Evolutionary conservation across 1,140 invertebrate genomes (phyloP).

Genomic region (Leptinotarsa defecta): DNA sequence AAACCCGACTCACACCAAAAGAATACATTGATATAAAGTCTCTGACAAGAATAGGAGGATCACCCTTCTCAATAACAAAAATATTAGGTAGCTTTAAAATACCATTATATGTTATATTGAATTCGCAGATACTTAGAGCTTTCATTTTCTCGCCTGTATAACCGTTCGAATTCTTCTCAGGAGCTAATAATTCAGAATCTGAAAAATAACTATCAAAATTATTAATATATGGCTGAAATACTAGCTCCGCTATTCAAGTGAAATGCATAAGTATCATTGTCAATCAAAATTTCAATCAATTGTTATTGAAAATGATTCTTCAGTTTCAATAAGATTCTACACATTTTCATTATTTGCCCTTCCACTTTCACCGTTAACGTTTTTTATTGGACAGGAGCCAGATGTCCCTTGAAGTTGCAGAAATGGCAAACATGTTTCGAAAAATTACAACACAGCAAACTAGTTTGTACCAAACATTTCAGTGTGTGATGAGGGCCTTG

Average conservation of each 20-base stretch:
- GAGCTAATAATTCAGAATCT: neutral
- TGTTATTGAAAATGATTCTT: no score
- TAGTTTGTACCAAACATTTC: neutral
- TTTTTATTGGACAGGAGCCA: neutral
- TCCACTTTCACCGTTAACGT: neutral
- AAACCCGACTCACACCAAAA: constrained; percentile 8
- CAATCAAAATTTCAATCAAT: no score
- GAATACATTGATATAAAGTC: constrained; percentile 18
- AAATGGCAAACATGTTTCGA: neutral
- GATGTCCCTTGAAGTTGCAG: neutral
- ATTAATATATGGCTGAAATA: neutral
- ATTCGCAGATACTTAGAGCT: constrained; percentile 10
- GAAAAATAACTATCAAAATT: constrained; percentile 12
- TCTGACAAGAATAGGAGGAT: neutral
- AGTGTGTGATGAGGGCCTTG: neutral
- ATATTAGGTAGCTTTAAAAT: neutral
- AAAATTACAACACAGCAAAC: neutral
- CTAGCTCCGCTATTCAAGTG: neutral
- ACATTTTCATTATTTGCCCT: neutral
- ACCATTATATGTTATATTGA: constrained; percentile 4
- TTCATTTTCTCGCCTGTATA: constrained; percentile 7
- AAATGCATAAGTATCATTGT: no score
- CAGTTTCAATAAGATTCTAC: neutral
- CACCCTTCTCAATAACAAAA: constrained; percentile 15
- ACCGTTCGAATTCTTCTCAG: constrained; percentile 7